Base-by-base conservation (phyloP, 2,888 invertebrate genomes). In the Metellina segmentata region DNA sequence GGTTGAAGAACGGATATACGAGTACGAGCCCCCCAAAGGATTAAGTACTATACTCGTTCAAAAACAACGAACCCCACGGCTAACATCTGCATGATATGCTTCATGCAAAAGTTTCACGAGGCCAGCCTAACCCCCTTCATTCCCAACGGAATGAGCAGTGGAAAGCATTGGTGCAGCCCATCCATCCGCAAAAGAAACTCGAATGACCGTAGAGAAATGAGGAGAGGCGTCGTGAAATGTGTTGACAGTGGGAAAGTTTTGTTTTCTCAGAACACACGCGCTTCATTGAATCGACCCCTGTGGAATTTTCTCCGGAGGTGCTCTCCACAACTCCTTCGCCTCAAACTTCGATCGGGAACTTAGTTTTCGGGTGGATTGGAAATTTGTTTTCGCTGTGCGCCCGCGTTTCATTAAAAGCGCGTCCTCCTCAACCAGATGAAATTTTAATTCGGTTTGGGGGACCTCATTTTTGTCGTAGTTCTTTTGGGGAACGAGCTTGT, bases 241-340 rank as follows among this genome's bases (percentile, higher is more conserved):
- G 82, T 72, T 52, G 71, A 52, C 72, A 16, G 72, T 82, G 19
- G 82, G 52, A 52, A 72, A 81, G 83, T 85, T 75, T 61, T 85
- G 53, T 74, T 85, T 85, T 75, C 85, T 75, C 85, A 53, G 51
- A 85, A 74, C 74, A 48, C 85, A 53, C 8, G 4, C 52, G 85
- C 74, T 85, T 85, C 52, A 53, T 75, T 82, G 71, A 74, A 75
- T 61, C 83, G 74, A 48, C 61, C 61, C 75, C 11, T 75, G 85
- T 85, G 74, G 85, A 85, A 75, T 85, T 75, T 85, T 75, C 85
- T 72, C 82, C 49, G 20, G 71, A 7, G 71, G 20, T 77, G 52
- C 77, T 77, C 51, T 34, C 0, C 79, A 34, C 48, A 72, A 75
- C 75, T n/a, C n/a, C n/a, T 85, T 75, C 53, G 34, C 48, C 85